Percentiles rank a stretch among this genome's conserved stretches.
Conservation (phyloP, 2,113 vertebrate genomes). For the Martes martes region DNA sequence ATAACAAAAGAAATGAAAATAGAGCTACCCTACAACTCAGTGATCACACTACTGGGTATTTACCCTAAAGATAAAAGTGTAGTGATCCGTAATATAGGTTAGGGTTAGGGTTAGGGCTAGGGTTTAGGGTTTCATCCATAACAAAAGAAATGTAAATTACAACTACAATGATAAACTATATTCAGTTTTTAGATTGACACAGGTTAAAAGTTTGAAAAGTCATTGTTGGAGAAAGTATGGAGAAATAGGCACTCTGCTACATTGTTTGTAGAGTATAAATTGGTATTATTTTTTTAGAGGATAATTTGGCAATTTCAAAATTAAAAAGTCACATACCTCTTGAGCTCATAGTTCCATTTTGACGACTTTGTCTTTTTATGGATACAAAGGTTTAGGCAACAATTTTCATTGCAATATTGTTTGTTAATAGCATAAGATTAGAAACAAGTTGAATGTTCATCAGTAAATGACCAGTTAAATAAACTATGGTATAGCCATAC, state of each 20-base stretch:
- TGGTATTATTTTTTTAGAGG: not conserved
- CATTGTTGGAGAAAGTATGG: not conserved
- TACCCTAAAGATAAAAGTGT: too few relatives aligned
- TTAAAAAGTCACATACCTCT: not conserved
- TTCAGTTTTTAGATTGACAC: not conserved
- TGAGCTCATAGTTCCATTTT: slow-evolving; percentile 18
- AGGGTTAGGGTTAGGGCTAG: too few relatives aligned
- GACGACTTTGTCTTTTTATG: not conserved
- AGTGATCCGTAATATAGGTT: too few relatives aligned
- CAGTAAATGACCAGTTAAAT: not conserved
- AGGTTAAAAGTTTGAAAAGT: slow-evolving; percentile 18
- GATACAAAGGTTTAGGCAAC: not conserved
- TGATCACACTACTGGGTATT: too few relatives aligned
- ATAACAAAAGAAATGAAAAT: not conserved
- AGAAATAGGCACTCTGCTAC: not conserved
- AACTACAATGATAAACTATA: not conserved
- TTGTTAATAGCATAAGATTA: not conserved
- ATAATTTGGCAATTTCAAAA: slow-evolving; percentile 20
- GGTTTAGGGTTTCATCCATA: too few relatives aligned
- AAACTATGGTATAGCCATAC: not conserved
- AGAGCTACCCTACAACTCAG: too few relatives aligned
- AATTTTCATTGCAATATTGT: not conserved
- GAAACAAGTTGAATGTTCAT: slow-evolving; percentile 10
- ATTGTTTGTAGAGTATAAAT: not conserved
- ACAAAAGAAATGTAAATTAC: not conserved